These are phyloP conservation scores for Brachionichthys hirsutus DNA, from an alignment of 2,113 vertebrate species.

Conservation along the genomic window DNA sequence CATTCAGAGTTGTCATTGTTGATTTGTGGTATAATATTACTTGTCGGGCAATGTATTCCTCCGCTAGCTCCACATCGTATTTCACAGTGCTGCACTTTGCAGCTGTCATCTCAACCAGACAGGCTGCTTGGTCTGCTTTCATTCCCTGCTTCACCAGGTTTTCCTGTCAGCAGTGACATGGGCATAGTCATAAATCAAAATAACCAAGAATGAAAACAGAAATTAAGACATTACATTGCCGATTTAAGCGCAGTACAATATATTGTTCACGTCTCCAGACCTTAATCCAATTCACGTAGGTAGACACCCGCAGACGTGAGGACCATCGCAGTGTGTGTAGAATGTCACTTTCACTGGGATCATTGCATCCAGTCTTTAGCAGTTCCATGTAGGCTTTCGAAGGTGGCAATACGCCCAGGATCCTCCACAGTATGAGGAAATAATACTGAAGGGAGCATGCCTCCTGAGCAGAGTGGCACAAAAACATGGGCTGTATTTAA, in stretches of 20 bases:
- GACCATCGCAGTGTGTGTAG: constrained; percentile 95
- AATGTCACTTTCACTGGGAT: constrained; percentile 93
- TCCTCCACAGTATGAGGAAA: constrained; percentile 93
- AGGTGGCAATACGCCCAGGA: constrained; percentile 91
- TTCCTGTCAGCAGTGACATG: constrained; percentile 76
- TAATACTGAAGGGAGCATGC: constrained; percentile 98
- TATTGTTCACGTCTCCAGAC: constrained; percentile 62
- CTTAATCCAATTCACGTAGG: constrained; percentile 95
- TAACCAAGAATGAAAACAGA: neutral
- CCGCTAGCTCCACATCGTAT: constrained; percentile 93
- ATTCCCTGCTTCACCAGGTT: constrained; percentile 92
- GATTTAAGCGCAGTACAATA: neutral
- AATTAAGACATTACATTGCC: neutral
- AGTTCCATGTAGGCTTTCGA: constrained; percentile 92
- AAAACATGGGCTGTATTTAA: neutral
- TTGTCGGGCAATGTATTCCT: constrained; percentile 97
- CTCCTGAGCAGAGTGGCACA: constrained; percentile 79
- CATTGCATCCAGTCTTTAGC: constrained; percentile 82
- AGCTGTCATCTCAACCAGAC: constrained; percentile 84
- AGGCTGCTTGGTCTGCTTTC: constrained; percentile 89
- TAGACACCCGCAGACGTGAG: constrained; percentile 86
- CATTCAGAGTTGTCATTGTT: neutral
- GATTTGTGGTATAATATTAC: constrained; percentile 59
- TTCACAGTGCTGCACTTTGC: constrained; percentile 90
- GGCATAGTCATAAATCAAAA: neutral